phyloP scores from a whole-genome alignment of 1,140 invertebrate genomes.

The Trachymyrmex septentrionalis region DNA sequence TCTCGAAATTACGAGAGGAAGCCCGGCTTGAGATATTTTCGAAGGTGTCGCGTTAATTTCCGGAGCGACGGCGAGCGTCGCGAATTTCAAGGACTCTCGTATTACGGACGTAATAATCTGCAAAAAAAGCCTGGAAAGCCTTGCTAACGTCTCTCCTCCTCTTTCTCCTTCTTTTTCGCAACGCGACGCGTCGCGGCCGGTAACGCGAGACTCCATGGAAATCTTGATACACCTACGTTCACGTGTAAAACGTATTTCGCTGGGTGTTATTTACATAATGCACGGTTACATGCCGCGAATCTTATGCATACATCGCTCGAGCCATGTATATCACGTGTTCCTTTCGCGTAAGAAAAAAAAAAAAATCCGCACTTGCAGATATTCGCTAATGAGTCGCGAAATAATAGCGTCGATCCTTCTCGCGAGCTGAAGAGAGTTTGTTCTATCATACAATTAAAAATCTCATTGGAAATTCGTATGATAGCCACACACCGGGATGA shows the following conservation, averaged over 20 bases:
- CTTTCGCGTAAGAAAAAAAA: not conserved
- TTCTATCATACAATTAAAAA: not conserved
- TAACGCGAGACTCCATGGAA: conserved; percentile 78
- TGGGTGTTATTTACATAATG: conserved; percentile 71
- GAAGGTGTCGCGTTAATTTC: conserved; percentile 60
- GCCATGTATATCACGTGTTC: conserved; percentile 62
- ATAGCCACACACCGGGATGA: not conserved
- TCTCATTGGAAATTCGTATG: not conserved
- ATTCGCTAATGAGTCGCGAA: not conserved
- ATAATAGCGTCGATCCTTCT: not conserved
- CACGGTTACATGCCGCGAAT: conserved; percentile 63
- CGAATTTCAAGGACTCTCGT: conserved; percentile 53
- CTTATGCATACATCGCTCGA: conserved; percentile 12
- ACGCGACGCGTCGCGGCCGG: conserved; percentile 15
- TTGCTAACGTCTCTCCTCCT: conserved; percentile 50
- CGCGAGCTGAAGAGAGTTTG: not conserved
- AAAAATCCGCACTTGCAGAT: not conserved
- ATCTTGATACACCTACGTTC: conserved; percentile 78
- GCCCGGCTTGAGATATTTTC: conserved; percentile 41
- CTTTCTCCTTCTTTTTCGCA: not conserved
- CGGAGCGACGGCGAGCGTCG: conserved; percentile 21
- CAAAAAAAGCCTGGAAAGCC: conserved; percentile 56
- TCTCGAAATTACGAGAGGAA: conserved; percentile 33
- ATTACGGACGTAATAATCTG: conserved; percentile 71
- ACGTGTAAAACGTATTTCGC: conserved; percentile 73